Evolutionary conservation across 2,113 vertebrate genomes (phyloP).

Genomic region (Boulengerochromis microlepis): DNA sequence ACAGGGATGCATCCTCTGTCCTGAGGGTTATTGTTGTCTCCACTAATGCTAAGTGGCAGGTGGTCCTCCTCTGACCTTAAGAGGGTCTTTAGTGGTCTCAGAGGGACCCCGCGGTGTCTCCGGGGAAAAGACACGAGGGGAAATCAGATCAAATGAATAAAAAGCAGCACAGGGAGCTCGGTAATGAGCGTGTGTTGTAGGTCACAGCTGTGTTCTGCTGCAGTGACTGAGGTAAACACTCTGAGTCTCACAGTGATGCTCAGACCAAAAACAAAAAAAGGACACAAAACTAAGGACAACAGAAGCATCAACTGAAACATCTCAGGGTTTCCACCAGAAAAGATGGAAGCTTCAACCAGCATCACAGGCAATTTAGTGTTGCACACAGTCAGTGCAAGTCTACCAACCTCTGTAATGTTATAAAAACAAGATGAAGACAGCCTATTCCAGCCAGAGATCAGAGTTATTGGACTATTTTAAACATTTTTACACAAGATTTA

Average conservation of each 20-base stretch:
- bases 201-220: background rate
- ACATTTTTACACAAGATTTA: background rate
- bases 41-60: background rate
- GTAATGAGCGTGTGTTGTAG: background rate
- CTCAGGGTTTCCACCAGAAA: background rate
- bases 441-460: accelerated
- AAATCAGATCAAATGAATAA: constrained; percentile 1
- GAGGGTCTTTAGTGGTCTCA: background rate
- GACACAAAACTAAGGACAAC: background rate
- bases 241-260: background rate
- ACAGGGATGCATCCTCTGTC: background rate
- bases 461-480: background rate
- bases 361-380: background rate
- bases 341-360: accelerated
- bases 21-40: background rate
- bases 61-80: background rate
- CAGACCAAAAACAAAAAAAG: background rate
- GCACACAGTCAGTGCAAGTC: background rate
- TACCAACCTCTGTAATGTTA: background rate
- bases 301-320: background rate
- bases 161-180: background rate
- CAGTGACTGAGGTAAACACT: background rate
- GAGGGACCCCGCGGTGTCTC: background rate
- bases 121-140: background rate
- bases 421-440: background rate